Conservation (phyloP, 1,140 invertebrate species). For the Asobara japonica region DNA sequence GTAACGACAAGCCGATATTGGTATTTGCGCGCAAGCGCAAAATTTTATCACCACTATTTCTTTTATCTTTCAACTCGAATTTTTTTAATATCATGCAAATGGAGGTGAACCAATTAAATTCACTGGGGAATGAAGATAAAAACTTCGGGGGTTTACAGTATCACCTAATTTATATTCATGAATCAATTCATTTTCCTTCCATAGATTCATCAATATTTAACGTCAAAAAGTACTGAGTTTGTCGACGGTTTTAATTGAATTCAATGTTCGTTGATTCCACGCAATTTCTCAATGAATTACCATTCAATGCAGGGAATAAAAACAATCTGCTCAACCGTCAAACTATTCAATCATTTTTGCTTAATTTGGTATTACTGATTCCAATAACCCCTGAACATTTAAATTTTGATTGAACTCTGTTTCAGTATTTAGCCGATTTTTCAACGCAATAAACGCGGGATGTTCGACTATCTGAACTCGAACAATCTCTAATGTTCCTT, state of each 20-base stretch:
- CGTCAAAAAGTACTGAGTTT: background rate
- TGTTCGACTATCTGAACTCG: no score
- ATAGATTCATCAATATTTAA: background rate
- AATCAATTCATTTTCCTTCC: background rate
- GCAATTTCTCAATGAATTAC: background rate
- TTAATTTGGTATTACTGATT: no score
- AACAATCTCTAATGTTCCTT: no score
- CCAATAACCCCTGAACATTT: no score
- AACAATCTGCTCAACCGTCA: no score
- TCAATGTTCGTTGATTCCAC: background rate
- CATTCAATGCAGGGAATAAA: background rate
- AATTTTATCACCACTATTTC: conserved; percentile 4
- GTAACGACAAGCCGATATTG: background rate
- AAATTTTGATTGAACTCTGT: background rate
- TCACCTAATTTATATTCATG: background rate
- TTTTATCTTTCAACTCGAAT: background rate
- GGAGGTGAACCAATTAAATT: background rate
- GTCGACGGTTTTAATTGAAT: background rate
- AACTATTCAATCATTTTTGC: no score
- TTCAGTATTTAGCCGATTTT: no score
- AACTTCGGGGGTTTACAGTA: background rate
- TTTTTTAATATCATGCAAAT: conserved; percentile 16
- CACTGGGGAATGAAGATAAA: background rate
- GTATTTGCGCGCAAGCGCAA: background rate
- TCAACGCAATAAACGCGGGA: no score